Evolutionary conservation across 2,797 vertebrate genomes (phyloP).

Genomic region (Okamejei kenojei): DNA sequence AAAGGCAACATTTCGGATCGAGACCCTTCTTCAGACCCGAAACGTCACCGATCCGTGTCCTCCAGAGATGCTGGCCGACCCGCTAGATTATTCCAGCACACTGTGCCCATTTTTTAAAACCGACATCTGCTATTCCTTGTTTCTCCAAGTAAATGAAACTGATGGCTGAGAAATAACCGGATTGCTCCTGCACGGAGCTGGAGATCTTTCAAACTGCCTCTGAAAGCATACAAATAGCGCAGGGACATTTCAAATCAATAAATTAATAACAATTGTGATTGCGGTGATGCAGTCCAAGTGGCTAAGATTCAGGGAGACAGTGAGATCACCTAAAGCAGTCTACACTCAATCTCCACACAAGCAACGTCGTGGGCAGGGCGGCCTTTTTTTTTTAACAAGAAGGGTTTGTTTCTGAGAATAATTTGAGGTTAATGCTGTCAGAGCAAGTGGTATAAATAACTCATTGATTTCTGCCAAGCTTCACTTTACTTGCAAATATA

Average conservation of each 20-base stretch:
- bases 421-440: background rate
- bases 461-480: background rate
- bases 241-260: background rate
- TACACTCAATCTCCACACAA: background rate
- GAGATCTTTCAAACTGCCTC: background rate
- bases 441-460: background rate
- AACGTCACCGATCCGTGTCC: no score
- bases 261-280: background rate
- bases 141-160: background rate
- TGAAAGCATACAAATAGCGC: background rate
- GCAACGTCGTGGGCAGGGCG: background rate
- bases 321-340: background rate
- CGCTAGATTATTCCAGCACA: no score
- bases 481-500: background rate
- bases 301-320: background rate
- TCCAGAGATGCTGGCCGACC: no score
- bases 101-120: no score
- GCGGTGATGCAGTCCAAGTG: background rate
- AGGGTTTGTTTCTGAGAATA: background rate
- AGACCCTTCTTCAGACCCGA: no score
- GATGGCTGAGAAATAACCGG: background rate
- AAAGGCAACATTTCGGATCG: no score
- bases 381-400: background rate
- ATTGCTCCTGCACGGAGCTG: background rate
- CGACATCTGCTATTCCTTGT: no score